Evolutionary conservation across 2,888 invertebrate species (phyloP), one percentile per base, ranked within the genome.

Genomic region (Hydraecia micacea): DNA sequence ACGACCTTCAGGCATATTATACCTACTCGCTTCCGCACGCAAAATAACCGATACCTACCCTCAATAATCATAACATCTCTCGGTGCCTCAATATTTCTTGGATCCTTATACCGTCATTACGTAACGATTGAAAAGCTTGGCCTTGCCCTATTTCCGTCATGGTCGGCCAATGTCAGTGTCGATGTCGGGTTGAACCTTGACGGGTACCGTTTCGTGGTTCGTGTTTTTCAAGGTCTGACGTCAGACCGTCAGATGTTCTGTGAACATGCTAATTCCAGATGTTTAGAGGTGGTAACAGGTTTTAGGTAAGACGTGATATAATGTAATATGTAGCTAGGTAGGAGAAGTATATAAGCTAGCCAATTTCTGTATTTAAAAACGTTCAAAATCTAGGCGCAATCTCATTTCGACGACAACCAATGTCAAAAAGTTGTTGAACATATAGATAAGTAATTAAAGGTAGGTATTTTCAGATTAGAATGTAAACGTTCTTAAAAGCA

Each of bases 151-250:
- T 92, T 92, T 91, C 73, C 84, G 90, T 90, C 89, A 89, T 90
- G 90, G 91, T 89, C 91, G 92, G 92, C 89, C 93, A 94, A 93
- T 93, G 94, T 93, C 93, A 94, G 91, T 93, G 93, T 89, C 93
- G 88, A 79, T 83, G 62, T 52, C 55, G 81, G 74, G 82, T 70
- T 52, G 73, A 85, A 87, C 88, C 88, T 88, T 88, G 87, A 75
- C 84, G 84, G 75, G 82, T 84, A 85, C 70, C 70, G 70, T 81
- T 86, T 86, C 84, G 87, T 88, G 87, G 88, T 85, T 87, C 67
- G 75, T 68, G 78, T 74, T 87, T 86, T 84, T 75, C 83, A 80
- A 66, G 67, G 74, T 63, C 77, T 87, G 88, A 87, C 88, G 83
- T 88, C 87, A 88, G 39, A 83, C 25, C 69, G 42, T 75, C 77